Evolutionary conservation across 2,888 invertebrate genomes (phyloP).

Genomic region (Branchipolynoe longqiensis): DNA sequence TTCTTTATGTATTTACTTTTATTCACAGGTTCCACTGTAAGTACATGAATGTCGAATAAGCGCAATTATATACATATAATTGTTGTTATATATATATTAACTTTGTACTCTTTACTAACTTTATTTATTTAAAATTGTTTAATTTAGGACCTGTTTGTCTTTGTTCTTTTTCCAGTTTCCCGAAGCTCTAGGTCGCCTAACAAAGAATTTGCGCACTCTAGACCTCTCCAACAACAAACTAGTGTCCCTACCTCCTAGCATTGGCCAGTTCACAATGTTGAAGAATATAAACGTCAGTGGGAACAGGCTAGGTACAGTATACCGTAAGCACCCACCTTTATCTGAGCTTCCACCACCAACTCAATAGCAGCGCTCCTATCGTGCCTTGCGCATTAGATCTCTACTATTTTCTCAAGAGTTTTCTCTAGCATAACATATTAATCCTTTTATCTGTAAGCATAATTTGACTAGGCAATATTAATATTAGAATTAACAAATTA

Average conservation of each 20-base stretch:
- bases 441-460: background rate
- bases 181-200: constrained; percentile 86
- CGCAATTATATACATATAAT: background rate
- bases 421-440: background rate
- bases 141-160: too few relatives aligned
- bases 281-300: constrained; percentile 84
- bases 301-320: constrained; percentile 82
- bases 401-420: background rate
- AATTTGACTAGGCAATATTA: too few relatives aligned
- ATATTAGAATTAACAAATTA: too few relatives aligned
- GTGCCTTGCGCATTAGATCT: too few relatives aligned
- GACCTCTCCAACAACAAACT: constrained; percentile 97
- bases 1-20: too few relatives aligned
- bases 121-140: too few relatives aligned
- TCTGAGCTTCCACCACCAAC: too few relatives aligned
- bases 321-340: constrained; percentile 65
- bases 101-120: too few relatives aligned
- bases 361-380: too few relatives aligned
- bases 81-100: background rate
- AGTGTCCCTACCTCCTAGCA: constrained; percentile 83
- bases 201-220: constrained; percentile 89
- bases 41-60: too few relatives aligned
- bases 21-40: too few relatives aligned
- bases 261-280: constrained; percentile 83
- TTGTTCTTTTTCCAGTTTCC: constrained; percentile 84